Base-by-base conservation (phyloP, 1,140 invertebrate genomes). In the Pectinophora gossypiella region DNA sequence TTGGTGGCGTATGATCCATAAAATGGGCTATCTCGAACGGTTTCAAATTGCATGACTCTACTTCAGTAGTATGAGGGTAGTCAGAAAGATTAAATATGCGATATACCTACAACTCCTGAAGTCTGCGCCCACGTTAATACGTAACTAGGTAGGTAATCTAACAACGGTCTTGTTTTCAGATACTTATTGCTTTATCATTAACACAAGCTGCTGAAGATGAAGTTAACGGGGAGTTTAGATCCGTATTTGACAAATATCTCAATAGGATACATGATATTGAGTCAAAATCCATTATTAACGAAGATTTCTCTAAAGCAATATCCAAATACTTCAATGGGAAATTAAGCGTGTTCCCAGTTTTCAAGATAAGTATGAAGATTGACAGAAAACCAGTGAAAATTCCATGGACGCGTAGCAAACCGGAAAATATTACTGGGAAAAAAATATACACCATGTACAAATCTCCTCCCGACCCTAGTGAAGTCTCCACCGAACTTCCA, bases 361-460 rank as follows among this genome's bases (percentile, higher is more conserved):
- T 72, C 46, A 75, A 69, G 56, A 64, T 85, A 27, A 76, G 67
- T 51, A 27, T 85, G 19, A 79, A 72, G 43, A 72, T 83, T 15
- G 76, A 81, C 32, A 56, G 66, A 3, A 72, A 63, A 6, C 73
- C 77, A 1, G 70, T 83, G 3, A 76, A 81, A 68, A 85, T 85
- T 43, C 81, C 81, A 7, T 85, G 81, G 81, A 74, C n/a, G 64
- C 51, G 46, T 76, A 12, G 61, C 68, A 19, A 40, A 57, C 23
- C 50, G n/a, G n/a, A n/a, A n/a, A n/a, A n/a, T n/a, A n/a, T n/a
- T n/a, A n/a, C n/a, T n/a, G n/a, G n/a, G n/a, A n/a, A n/a, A n/a
- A n/a, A n/a, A n/a, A n/a, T n/a, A n/a, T n/a, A n/a, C n/a, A n/a
- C n/a, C n/a, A n/a, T n/a, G n/a, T n/a, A n/a, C n/a, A n/a, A n/a